These are phyloP conservation scores for Tortrix viridana DNA, from an alignment of 2,888 invertebrate species.

Conservation along the genomic window DNA sequence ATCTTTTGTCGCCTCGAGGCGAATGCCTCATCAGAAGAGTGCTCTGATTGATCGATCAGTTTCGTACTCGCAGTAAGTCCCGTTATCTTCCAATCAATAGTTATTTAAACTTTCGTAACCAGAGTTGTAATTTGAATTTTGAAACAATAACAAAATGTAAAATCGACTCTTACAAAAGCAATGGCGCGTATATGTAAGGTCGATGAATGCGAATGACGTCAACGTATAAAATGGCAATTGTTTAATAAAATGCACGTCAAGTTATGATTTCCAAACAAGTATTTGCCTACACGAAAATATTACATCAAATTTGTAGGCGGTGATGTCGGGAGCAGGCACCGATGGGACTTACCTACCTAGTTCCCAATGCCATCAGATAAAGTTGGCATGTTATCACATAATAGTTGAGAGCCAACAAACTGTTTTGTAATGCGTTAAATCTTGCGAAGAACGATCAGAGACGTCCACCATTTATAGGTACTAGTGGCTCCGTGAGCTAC, in stretches of 20 bases:
- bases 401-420: slow-evolving; percentile 5
- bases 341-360: slow-evolving; percentile 61
- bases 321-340: slow-evolving; percentile 70
- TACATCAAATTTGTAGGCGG: slow-evolving; percentile 58
- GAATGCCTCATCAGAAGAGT: slow-evolving; percentile 15
- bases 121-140: neutral
- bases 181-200: slow-evolving; percentile 8
- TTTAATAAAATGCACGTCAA: slow-evolving; percentile 27
- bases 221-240: slow-evolving; percentile 22
- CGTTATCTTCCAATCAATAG: neutral
- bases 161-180: neutral
- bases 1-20: slow-evolving; percentile 20
- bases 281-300: slow-evolving; percentile 53
- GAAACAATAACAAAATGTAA: neutral
- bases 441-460: slow-evolving; percentile 12
- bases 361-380: slow-evolving; percentile 71
- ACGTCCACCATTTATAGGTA: slow-evolving; percentile 19
- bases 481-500: too few relatives aligned
- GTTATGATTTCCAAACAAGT: slow-evolving; percentile 34
- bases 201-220: slow-evolving; percentile 19
- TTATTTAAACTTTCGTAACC: slow-evolving; percentile 1
- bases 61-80: neutral
- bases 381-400: slow-evolving; percentile 41
- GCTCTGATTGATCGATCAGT: slow-evolving; percentile 28
- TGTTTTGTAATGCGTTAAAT: slow-evolving; percentile 24